Base-by-base conservation (phyloP, 2,888 invertebrate genomes). In the Drosophila quinaria region DNA sequence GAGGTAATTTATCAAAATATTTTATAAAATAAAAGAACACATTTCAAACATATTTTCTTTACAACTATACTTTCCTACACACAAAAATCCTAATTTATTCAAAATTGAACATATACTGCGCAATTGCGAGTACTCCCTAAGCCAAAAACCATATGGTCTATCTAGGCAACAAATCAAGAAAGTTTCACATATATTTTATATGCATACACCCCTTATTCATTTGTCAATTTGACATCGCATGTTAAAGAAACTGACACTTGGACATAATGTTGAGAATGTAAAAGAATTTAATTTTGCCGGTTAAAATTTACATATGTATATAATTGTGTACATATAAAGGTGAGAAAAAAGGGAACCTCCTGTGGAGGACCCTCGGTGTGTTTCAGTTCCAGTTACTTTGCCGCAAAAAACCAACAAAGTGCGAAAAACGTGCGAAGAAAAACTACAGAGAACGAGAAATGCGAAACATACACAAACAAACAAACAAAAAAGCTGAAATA, bases 401-500 rank as follows among this genome's bases (percentile, higher is more conserved):
- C 49, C 42, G 42, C 42, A 42, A 71, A 46, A 74, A 61, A 46
- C 56, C 52, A 75, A 67, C 73, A 76, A 78, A 81, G 83, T 81
- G 81, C 81, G 81, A 82, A 71, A 70, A 66, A 67, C 51, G 50
- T 71, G 68, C 62, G 62, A 68, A 51, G 61, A 74, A 70, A 75
- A 78, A 81, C 68, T 79, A 79, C 55, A 62, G 63, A 60, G 41
- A 52, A 54, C 37, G 41, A 54, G 39, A 56, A 65, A 71, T 70
- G 65, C 59, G 47, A 58, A 52, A 59, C 44, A 49, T 19, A 50
- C 17, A 19, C 11, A 37, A 55, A 15, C 42, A 52, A 25, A 39
- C 22, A 22, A 22, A 22, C 5, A 41, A 66, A 62, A 67, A 22
- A 58, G 15, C 31, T 22, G 41, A 39, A 55, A 63, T 31, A 44